Conservation (phyloP, 2,797 vertebrate species). For the Crenuchus spilurus region DNA sequence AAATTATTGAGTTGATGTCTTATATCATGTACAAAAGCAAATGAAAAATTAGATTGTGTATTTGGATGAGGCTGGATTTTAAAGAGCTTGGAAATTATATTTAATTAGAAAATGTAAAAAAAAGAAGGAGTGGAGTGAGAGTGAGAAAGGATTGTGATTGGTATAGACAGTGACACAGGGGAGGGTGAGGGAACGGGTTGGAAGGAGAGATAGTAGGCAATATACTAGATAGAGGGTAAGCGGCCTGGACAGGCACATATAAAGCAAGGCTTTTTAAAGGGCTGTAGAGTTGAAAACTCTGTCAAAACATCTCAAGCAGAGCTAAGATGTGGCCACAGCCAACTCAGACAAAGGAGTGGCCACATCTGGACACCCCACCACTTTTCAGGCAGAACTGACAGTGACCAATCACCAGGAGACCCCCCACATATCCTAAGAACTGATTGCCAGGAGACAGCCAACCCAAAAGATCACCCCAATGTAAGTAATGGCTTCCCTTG, state of each 20-base stretch:
- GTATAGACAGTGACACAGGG: conserved; percentile 70
- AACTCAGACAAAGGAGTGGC: no score
- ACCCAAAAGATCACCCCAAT: no score
- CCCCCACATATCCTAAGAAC: no score
- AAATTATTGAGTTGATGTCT: conserved; percentile 87
- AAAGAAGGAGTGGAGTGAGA: conserved; percentile 14
- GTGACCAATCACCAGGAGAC: no score
- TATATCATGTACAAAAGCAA: conserved; percentile 84
- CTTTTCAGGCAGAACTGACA: no score
- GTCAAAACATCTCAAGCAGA: background rate
- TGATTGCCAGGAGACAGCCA: no score
- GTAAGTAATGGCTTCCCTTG: no score
- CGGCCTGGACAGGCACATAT: conserved; percentile 17
- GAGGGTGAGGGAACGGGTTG: conserved; percentile 72
- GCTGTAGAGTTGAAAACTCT: no score
- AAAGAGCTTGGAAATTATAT: conserved; percentile 82
- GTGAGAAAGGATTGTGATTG: conserved; percentile 65
- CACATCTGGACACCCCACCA: no score
- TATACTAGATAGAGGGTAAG: conserved; percentile 46
- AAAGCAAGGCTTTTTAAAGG: background rate
- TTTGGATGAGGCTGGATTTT: conserved; percentile 82
- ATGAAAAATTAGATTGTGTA: conserved; percentile 84
- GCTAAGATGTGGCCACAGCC: background rate
- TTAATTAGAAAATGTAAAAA: conserved; percentile 77
- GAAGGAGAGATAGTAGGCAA: conserved; percentile 67